A percentile compares a stretch with the other conserved stretches of the same genome.
Evolutionary conservation across 1,140 invertebrate species (phyloP).

Genomic region (Dryas iulia): DNA sequence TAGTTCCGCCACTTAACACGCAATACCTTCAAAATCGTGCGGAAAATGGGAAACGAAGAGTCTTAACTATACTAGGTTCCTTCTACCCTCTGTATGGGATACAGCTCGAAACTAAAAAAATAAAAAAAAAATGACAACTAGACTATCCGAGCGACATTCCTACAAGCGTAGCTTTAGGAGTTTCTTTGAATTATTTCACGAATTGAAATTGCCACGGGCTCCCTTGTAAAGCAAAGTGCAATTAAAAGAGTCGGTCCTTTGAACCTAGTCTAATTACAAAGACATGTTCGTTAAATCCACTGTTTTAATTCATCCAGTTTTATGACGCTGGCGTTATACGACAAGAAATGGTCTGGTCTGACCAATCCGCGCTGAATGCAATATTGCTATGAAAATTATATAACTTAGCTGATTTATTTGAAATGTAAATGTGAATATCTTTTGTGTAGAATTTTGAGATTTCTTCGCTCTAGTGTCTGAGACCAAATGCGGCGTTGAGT

Average conservation of each 20-base stretch:
- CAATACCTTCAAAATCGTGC: too few species aligned
- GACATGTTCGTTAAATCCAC: conserved; percentile 28
- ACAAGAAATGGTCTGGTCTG: conserved; percentile 6
- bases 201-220: conserved; percentile 21
- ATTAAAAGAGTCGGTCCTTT: conserved; percentile 26
- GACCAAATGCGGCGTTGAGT: too few species aligned
- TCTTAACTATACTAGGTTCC: too few species aligned
- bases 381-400: conserved; percentile 17
- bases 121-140: conserved; percentile 14
- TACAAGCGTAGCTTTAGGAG: neutral
- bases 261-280: conserved; percentile 25
- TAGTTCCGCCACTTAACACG: too few species aligned
- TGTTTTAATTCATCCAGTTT: conserved; percentile 25
- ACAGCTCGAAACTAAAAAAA: too few species aligned
- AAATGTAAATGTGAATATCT: conserved; percentile 8
- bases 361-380: neutral
- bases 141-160: conserved; percentile 15
- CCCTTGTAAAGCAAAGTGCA: conserved; percentile 19
- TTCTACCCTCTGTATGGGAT: too few species aligned
- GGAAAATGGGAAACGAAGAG: too few species aligned
- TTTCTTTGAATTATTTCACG: conserved; percentile 22
- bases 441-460: too few species aligned
- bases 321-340: conserved; percentile 7
- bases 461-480: too few species aligned
- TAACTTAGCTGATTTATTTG: conserved; percentile 9